These are phyloP conservation scores for Eupristina koningsbergeri DNA, from an alignment of 1,140 invertebrate genomes.

Conservation along the genomic window DNA sequence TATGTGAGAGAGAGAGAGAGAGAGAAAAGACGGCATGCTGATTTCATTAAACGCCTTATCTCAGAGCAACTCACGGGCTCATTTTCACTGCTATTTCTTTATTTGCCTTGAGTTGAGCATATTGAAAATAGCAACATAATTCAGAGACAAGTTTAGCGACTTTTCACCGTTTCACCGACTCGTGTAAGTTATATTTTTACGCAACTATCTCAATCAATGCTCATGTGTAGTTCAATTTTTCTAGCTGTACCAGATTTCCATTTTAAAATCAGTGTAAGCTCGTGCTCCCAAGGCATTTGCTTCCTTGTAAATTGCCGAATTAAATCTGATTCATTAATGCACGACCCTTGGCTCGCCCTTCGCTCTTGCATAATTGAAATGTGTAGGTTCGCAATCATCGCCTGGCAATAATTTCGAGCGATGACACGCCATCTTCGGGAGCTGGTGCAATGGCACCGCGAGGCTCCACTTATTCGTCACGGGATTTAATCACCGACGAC, in stretches of 20 bases:
- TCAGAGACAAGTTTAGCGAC: neutral
- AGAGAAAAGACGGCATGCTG: slow-evolving; percentile 61
- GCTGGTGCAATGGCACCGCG: neutral
- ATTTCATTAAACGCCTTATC: slow-evolving; percentile 71
- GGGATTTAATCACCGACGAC: slow-evolving; percentile 29
- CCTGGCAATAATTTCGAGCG: slow-evolving; percentile 21
- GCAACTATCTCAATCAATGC: neutral
- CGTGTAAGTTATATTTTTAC: neutral
- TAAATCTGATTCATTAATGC: too few species aligned
- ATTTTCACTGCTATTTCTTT: slow-evolving; percentile 50
- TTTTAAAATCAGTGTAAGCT: slow-evolving; percentile 10
- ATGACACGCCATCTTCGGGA: slow-evolving; percentile 38
- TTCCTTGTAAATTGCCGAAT: neutral
- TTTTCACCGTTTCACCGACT: neutral
- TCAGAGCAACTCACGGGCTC: slow-evolving; percentile 56
- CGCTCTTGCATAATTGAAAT: neutral
- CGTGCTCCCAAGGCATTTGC: neutral
- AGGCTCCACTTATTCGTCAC: neutral
- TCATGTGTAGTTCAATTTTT: neutral
- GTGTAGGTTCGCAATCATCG: slow-evolving; percentile 27
- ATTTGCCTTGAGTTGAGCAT: neutral
- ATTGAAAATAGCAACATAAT: slow-evolving; percentile 2
- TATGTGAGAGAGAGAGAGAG: neutral
- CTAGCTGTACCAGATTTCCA: neutral
- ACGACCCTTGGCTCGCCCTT: neutral